Conservation (phyloP, 2,888 invertebrate species). For the Zhengitettix transpicula region DNA sequence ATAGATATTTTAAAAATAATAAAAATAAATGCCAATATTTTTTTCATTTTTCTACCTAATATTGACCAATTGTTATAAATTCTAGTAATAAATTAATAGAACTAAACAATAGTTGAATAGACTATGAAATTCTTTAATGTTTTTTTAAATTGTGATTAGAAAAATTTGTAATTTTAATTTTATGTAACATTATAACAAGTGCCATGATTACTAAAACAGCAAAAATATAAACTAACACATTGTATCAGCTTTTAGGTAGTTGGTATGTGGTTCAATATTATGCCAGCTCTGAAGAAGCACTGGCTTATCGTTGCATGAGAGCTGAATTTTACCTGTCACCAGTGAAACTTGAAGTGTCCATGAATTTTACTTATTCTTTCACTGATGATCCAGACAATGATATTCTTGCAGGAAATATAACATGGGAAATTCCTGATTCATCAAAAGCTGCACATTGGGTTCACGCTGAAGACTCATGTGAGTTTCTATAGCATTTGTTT, state of each 20-base stretch:
- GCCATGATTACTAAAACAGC: too few species aligned
- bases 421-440: slow-evolving; percentile 63
- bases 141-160: too few species aligned
- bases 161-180: too few species aligned
- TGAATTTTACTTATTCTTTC: slow-evolving; percentile 80
- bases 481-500: slow-evolving; percentile 19
- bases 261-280: slow-evolving; percentile 83
- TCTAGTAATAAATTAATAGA: too few species aligned
- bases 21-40: too few species aligned
- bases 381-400: slow-evolving; percentile 71
- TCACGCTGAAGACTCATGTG: slow-evolving; percentile 71
- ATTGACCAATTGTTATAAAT: too few species aligned
- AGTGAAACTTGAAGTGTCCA: slow-evolving; percentile 48
- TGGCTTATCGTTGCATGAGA: slow-evolving; percentile 73
- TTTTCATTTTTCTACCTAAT: too few species aligned
- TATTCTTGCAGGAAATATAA: slow-evolving; percentile 66
- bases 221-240: too few species aligned
- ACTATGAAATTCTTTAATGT: too few species aligned
- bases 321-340: slow-evolving; percentile 45
- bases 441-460: slow-evolving; percentile 69
- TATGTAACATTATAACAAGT: too few species aligned
- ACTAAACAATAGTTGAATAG: too few species aligned
- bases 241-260: slow-evolving; percentile 51
- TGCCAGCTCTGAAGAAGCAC: slow-evolving; percentile 72
- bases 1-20: too few species aligned